Evolutionary conservation across 2,797 vertebrate species (phyloP), one percentile per base, ranked within the genome.

Genomic region (Muscicapa striata): DNA sequence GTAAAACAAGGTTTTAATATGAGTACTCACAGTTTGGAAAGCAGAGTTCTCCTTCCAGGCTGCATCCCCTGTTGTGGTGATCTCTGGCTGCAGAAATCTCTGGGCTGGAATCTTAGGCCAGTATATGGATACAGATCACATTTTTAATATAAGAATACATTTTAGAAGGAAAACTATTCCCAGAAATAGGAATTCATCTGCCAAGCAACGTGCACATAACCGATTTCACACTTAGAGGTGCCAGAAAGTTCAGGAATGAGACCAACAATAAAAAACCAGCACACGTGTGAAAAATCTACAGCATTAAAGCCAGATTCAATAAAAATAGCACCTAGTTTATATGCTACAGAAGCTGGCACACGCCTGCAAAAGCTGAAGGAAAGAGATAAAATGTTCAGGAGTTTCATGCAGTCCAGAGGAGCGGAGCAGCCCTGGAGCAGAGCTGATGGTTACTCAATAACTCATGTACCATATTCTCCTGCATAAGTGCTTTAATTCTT

Each of bases 321-420:
- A 96, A 97, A 97, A 94, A 93, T 96, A 97, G 85, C 96, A 91
- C 95, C 91, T 95, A 95, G 85, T 96, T 95, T 95, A 94, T 96
- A 40, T 29, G 63, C 94, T 93, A 89, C 95, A 82, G 95, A 89
- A 94, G 85, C 95, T 97, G 95, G 94, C 95, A 93, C 55, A 30
- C 0, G 59, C 66, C 89, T 70, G 59, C 21, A 3, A 82, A 79
- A 77, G 67, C 77, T 9, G 22, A 84, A 78, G 57, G 69, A 70
- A 62, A 81, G 70, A 94, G 94, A 96, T 74, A 88, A 86, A 94
- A 77, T 23, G 70, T 20, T 88, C n/a, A 79, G 66, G 22, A 88
- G 87, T 63, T 82, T 45, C 96, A 68, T 0, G 0, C 15, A 34
- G 85, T 43, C 85, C 93, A 67, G 87, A 76, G 87, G 80, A 93